phyloP scores from a whole-genome alignment of 2,797 vertebrate species.

The Rhinella marina region DNA sequence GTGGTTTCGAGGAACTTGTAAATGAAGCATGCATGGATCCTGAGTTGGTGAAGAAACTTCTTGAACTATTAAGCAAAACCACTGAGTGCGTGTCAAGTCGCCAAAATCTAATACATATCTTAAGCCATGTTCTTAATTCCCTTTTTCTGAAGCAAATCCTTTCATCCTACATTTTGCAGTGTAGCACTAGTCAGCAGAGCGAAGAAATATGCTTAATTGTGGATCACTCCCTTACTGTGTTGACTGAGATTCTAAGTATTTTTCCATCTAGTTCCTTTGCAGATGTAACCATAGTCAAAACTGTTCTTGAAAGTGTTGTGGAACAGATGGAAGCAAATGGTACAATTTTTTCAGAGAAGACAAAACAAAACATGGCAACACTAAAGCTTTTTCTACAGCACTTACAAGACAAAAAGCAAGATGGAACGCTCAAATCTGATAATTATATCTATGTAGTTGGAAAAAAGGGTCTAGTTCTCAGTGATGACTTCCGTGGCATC shows the following conservation, averaged over 20 bases:
- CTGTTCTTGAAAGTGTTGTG: slow-evolving; percentile 51
- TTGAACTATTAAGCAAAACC: slow-evolving; percentile 57
- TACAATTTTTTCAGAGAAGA: slow-evolving; percentile 18
- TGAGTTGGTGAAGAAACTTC: slow-evolving; percentile 28
- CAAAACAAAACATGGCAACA: slow-evolving; percentile 19
- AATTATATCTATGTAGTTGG: slow-evolving; percentile 49
- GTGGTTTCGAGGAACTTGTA: slow-evolving; percentile 55
- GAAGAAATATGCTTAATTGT: slow-evolving; percentile 35
- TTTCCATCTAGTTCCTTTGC: slow-evolving; percentile 58
- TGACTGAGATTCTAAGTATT: slow-evolving; percentile 55
- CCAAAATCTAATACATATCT: slow-evolving; percentile 59
- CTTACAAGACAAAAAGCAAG: slow-evolving; percentile 58
- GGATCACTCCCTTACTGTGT: slow-evolving; percentile 17
- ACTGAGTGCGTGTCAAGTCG: slow-evolving; percentile 55
- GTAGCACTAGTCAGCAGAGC: not conserved
- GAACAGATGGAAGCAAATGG: slow-evolving; percentile 7
- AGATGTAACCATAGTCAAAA: slow-evolving; percentile 58
- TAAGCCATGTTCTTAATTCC: slow-evolving; percentile 55
- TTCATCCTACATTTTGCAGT: slow-evolving; percentile 45
- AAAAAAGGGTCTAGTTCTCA: not conserved
- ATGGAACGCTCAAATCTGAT: slow-evolving; percentile 54
- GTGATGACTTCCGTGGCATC: slow-evolving; percentile 57
- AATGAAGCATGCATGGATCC: slow-evolving; percentile 19
- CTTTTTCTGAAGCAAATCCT: slow-evolving; percentile 57
- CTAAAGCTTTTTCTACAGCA: slow-evolving; percentile 48